Percentiles rank a stretch among this genome's conserved stretches.
Evolutionary conservation across 1,140 invertebrate genomes (phyloP).

Genomic region (Aphelenchoides avenae): DNA sequence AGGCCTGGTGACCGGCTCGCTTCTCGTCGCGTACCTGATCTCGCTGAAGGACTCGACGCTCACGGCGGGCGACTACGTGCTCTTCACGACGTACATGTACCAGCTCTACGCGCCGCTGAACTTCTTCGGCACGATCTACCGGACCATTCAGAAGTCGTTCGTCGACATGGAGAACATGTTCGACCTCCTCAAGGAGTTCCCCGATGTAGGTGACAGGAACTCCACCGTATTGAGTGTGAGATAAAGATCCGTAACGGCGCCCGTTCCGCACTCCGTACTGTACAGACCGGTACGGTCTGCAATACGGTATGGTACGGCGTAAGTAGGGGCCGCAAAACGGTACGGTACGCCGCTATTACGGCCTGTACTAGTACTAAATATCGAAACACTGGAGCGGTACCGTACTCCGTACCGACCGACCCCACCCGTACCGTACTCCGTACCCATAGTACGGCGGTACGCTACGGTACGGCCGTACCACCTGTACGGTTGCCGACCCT

Average conservation of each 20-base stretch:
- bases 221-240: too few species aligned
- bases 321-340: background rate
- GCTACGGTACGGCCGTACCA: too few species aligned
- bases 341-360: too few species aligned
- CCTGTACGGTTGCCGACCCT: too few species aligned
- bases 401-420: too few species aligned
- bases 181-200: constrained; percentile 76
- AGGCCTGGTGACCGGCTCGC: constrained; percentile 77
- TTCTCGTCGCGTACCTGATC: constrained; percentile 79
- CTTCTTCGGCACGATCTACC: constrained; percentile 96
- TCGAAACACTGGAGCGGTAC: too few species aligned
- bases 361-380: too few species aligned
- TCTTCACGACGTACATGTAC: constrained; percentile 88
- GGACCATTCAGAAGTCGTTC: constrained; percentile 91
- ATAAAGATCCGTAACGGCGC: too few species aligned
- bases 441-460: too few species aligned
- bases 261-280: background rate
- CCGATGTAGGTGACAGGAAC: constrained; percentile 75
- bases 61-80: constrained; percentile 86
- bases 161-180: constrained; percentile 99
- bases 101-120: constrained; percentile 92
- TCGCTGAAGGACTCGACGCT: constrained; percentile 66
- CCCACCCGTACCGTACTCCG: too few species aligned
- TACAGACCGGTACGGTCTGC: background rate
- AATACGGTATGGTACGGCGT: background rate